Percentiles rank a stretch among this genome's conserved stretches.
Conservation (phyloP, 2,113 vertebrate genomes). For the Condylura cristata region DNA sequence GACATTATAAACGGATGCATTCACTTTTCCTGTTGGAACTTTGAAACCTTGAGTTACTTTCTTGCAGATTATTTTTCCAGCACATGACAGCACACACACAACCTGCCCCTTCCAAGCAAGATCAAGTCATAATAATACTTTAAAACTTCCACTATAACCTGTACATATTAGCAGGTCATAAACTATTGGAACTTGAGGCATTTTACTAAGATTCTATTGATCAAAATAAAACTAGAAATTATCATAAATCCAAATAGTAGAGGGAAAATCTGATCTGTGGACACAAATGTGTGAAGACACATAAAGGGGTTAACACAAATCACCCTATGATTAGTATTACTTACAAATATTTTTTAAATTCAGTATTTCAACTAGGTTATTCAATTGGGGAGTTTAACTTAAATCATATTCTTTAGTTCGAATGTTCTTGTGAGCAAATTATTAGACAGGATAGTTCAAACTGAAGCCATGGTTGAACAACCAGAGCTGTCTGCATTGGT, state of each 20-base stretch:
- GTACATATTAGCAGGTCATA: not conserved
- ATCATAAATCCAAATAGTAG: not conserved
- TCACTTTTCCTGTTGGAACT: not conserved
- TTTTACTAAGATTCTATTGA: not conserved
- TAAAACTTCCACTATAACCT: not conserved
- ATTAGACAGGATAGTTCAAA: not conserved
- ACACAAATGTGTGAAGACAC: not conserved
- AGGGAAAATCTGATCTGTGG: not conserved
- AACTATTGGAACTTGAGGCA: not conserved
- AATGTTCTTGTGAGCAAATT: not conserved
- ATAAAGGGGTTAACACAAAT: not conserved
- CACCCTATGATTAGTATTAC: not conserved
- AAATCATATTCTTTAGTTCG: not conserved
- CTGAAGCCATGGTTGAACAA: not conserved
- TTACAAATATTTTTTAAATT: not conserved
- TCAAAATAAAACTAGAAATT: slow-evolving; percentile 17
- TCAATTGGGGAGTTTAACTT: not conserved
- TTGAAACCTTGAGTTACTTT: slow-evolving; percentile 27
- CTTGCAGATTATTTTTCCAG: not conserved
- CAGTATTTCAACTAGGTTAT: not conserved
- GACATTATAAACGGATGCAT: not conserved
- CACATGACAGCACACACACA: not conserved
- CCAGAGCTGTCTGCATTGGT: not conserved
- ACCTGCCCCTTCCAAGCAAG: not conserved
- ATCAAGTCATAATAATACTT: not conserved